phyloP scores from a whole-genome alignment of 2,797 vertebrate species.

The Pantherophis vulpinus region DNA sequence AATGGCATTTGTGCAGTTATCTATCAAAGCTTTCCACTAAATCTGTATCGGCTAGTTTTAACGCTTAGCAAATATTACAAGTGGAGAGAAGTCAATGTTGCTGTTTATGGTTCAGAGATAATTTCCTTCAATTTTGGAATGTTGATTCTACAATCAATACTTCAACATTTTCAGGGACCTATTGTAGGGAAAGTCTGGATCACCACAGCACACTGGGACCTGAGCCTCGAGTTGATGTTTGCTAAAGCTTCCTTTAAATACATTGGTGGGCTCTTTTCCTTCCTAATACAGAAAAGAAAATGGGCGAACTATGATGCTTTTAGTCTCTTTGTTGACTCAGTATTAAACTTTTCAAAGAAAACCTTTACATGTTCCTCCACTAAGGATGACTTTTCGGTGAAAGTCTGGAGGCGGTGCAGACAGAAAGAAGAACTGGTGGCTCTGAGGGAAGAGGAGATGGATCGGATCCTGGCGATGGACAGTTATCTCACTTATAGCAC shows the following conservation, averaged over 20 bases:
- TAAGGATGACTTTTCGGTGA: too few relatives aligned
- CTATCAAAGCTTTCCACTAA: neutral
- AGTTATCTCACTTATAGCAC: neutral
- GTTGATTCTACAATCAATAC: neutral
- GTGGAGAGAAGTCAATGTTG: neutral
- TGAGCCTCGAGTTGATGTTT: neutral
- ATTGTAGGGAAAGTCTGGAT: neutral
- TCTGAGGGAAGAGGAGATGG: too few relatives aligned
- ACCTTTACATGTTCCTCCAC: too few relatives aligned
- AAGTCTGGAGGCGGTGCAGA: too few relatives aligned
- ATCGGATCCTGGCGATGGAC: neutral
- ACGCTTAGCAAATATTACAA: neutral
- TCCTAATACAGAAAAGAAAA: neutral
- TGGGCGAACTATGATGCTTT: neutral
- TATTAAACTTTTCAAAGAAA: neutral
- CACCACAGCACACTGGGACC: neutral
- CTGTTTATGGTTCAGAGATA: neutral
- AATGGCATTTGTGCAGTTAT: neutral
- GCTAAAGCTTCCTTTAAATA: neutral
- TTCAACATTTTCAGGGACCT: neutral
- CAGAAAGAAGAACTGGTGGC: too few relatives aligned
- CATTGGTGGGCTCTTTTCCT: neutral
- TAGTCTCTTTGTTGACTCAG: neutral
- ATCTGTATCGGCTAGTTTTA: neutral
- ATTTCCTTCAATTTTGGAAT: neutral